Evolutionary conservation across 2,113 vertebrate genomes (phyloP), one percentile per base, ranked within the genome.

Genomic region (Solea solea): DNA sequence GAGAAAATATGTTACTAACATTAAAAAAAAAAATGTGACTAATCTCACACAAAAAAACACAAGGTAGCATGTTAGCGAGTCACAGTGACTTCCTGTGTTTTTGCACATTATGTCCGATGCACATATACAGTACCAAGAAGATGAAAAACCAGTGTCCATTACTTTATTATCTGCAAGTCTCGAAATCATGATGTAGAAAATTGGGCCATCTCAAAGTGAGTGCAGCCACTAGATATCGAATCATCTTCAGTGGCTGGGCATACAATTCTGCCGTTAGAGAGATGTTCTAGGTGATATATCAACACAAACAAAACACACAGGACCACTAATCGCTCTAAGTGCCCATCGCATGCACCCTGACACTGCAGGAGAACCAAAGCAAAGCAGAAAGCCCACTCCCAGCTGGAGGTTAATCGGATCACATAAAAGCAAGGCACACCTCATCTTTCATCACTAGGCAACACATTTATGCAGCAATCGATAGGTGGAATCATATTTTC

Each of bases 381-480:
- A 56, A 64, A 76, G 63, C 65, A 51, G 56, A 80, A 65, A 65
- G 74, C 73, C 60, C 61, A 34, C 79, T 80, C 78, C 72, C 70
- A 77, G 78, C 76, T 74, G 74, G 77, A 76, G 78, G 88, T 91
- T 91, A 91, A 91, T 90, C 89, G 50, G 81, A 90, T 90, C 83
- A 88, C 90, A 89, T 88, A 75, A 88, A 88, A 80, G 82, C 76
- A 72, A 82, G 74, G 82, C 88, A 88, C 86, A 91, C 85, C 80
- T 86, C 87, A 89, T 92, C 88, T 89, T 92, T 87, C 90, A 90
- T 90, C 84, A 79, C 85, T 64, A 80, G 86, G 84, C 86, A 86
- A 90, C 89, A 85, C 86, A 82, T 91, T 89, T 85, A 82, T 89
- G 77, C 85, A 76, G 72, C 72, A 78, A 90, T 92, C 89, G 59